Evolutionary conservation across 2,888 invertebrate genomes (phyloP), one percentile per base, ranked within the genome.

Genomic region (Muscina levida): DNA sequence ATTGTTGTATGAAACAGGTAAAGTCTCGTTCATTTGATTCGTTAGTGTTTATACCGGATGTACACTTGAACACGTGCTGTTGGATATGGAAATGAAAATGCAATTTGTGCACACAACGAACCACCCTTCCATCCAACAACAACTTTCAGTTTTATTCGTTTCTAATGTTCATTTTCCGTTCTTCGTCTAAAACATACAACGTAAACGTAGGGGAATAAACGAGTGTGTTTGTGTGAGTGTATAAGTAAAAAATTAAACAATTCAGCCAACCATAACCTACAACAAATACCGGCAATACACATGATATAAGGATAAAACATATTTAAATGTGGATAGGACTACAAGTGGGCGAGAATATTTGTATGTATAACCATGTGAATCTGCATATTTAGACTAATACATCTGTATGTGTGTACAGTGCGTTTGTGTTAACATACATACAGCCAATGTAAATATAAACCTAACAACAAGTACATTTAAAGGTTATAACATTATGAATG

Each of bases 111-210:
- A 15, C 37, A 15, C 37, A 39, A 22, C 3, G 31, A 31, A 8
- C 31, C 4, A n/a, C n/a, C n/a, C n/a, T n/a, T n/a, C n/a, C n/a
- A n/a, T n/a, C 62, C 10, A 39, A 62, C 62, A 62, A 19, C 42
- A 42, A 42, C 62, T 62, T 62, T 62, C 53, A 24, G 37, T 72
- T 31, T 39, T 57, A 56, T 72, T 72, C 62, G 39, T 62, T 76
- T 39, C 59, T 65, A 76, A 76, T 76, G 79, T 76, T 22, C 46
- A 56, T 48, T 76, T 76, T 68, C 62, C 72, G 62, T 72, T 46
- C 42, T 11, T 1, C 42, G n/a, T n/a, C n/a, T n/a, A n/a, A n/a
- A n/a, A n/a, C n/a, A n/a, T n/a, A n/a, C n/a, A n/a, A n/a, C n/a
- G n/a, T n/a, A n/a, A n/a, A n/a, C n/a, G n/a, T n/a, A n/a, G n/a